A percentile compares a stretch with the other conserved stretches of the same genome.
These are phyloP conservation scores for Jordanella pulchra DNA, from an alignment of 2,797 vertebrate species.

Conservation along the genomic window DNA sequence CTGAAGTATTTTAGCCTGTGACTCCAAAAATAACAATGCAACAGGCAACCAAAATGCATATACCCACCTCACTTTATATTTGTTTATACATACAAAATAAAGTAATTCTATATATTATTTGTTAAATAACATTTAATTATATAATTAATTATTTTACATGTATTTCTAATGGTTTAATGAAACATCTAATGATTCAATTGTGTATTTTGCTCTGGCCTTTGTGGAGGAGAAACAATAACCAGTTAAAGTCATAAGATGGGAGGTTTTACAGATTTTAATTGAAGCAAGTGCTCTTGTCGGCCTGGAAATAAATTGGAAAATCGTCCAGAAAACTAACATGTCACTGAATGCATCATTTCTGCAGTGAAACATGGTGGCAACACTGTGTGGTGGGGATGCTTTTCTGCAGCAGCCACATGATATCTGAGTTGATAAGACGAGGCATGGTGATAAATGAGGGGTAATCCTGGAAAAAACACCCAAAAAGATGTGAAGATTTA, in stretches of 20 bases:
- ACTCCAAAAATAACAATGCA: not conserved
- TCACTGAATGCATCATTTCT: not conserved
- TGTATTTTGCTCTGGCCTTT: too few relatives aligned
- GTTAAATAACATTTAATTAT: too few relatives aligned
- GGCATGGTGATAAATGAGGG: too few relatives aligned
- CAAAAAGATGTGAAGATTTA: too few relatives aligned
- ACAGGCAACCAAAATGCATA: not conserved
- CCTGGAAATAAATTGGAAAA: not conserved
- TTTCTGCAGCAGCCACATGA: not conserved
- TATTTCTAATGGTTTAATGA: too few relatives aligned
- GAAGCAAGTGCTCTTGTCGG: not conserved
- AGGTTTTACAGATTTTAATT: not conserved
- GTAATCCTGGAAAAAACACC: too few relatives aligned
- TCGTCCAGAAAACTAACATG: not conserved
- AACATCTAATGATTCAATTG: too few relatives aligned
- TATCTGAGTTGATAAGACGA: too few relatives aligned
- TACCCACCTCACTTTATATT: too few relatives aligned
- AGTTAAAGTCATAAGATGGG: not conserved
- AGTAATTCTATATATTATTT: too few relatives aligned
- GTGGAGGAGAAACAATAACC: not conserved
- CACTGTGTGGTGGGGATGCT: not conserved
- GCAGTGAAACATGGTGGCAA: not conserved
- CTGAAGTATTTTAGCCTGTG: not conserved
- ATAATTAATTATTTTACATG: too few relatives aligned
- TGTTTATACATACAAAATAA: too few relatives aligned